Evolutionary conservation across 2,888 invertebrate species (phyloP).

Genomic region (Coelogynopora nodosa): DNA sequence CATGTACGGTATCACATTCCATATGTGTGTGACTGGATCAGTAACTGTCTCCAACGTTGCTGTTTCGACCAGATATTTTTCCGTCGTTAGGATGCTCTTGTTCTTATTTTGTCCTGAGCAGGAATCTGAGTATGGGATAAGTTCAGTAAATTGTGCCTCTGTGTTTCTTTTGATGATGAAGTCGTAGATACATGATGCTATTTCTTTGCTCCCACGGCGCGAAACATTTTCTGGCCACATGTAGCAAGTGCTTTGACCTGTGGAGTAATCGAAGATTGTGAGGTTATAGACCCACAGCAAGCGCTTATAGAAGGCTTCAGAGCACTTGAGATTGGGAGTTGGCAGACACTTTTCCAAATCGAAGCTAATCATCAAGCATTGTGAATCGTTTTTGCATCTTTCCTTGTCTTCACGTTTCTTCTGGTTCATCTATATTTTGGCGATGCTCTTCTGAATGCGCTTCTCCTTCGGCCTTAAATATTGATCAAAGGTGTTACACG

Average conservation of each 20-base stretch:
- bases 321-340: slow-evolving; percentile 23
- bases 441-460: slow-evolving; percentile 16
- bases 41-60: background rate
- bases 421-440: slow-evolving; percentile 25
- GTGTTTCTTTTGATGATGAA: slow-evolving; percentile 24
- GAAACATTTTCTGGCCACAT: background rate
- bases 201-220: slow-evolving; percentile 6
- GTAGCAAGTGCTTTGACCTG: background rate
- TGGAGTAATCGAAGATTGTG: slow-evolving; percentile 17
- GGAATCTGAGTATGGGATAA: background rate
- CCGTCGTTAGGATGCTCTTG: background rate
- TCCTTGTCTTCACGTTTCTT: slow-evolving; percentile 22
- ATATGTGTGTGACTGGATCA: background rate
- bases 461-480: slow-evolving; percentile 4
- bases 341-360: slow-evolving; percentile 33
- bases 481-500: slow-evolving; percentile 22
- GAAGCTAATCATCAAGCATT: background rate
- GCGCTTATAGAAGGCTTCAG: slow-evolving; percentile 16
- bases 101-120: background rate
- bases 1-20: background rate
- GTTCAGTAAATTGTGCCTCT: slow-evolving; percentile 23
- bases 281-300: slow-evolving; percentile 19
- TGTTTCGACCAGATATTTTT: background rate
- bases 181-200: slow-evolving; percentile 13
- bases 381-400: slow-evolving; percentile 8